Percentiles rank a stretch among this genome's conserved stretches.
These are phyloP conservation scores for Lasioglossum leucozonium DNA, from an alignment of 2,888 invertebrate species.

Conservation along the genomic window DNA sequence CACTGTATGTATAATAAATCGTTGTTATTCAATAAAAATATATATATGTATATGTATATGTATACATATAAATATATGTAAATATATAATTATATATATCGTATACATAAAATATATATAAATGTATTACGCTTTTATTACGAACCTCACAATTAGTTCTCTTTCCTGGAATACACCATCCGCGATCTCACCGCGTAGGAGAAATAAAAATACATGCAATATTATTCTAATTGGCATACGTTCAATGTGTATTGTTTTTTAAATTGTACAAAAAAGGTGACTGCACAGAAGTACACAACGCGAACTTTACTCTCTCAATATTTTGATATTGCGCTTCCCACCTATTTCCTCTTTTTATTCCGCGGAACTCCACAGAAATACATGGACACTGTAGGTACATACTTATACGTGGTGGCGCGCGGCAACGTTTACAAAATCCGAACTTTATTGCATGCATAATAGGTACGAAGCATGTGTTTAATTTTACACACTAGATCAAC, in stretches of 20 bases:
- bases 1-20: no score
- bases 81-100: no score
- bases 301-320: constrained; percentile 20
- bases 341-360: constrained; percentile 26
- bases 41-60: no score
- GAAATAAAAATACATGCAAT: not conserved
- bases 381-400: not conserved
- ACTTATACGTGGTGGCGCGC: constrained; percentile 15
- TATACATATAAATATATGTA: no score
- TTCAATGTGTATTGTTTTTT: constrained; percentile 11
- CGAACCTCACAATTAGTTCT: no score
- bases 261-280: not conserved
- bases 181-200: no score
- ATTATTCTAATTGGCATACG: not conserved
- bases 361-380: constrained; percentile 9
- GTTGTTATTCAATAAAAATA: no score
- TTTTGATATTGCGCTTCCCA: constrained; percentile 5
- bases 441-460: constrained; percentile 4
- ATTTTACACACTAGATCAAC: constrained; percentile 23
- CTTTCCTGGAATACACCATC: no score
- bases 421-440: constrained; percentile 34
- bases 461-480: constrained; percentile 28
- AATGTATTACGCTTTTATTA: no score
- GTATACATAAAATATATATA: no score
- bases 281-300: not conserved